phyloP scores from a whole-genome alignment of 2,113 vertebrate genomes.

The Pollimyrus isidori region DNA sequence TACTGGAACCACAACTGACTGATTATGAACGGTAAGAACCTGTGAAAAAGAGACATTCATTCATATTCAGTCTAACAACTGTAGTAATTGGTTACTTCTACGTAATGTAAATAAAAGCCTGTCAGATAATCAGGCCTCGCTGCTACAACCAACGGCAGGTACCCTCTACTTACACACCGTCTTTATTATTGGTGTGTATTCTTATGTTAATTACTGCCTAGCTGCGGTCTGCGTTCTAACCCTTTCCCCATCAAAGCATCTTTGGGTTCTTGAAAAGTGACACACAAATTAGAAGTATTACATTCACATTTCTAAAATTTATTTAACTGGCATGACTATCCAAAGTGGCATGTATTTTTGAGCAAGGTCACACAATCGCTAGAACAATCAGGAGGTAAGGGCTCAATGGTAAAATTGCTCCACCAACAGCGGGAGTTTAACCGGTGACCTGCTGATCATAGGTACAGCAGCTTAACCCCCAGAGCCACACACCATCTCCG shows the following conservation, averaged over 20 bases:
- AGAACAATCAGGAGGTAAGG: not conserved
- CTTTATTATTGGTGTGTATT: not conserved
- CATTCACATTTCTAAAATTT: not conserved
- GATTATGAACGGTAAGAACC: slow-evolving; percentile 36
- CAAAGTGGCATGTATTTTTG: not conserved
- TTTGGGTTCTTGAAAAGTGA: not conserved
- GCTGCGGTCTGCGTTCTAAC: not conserved
- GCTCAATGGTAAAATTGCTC: not conserved
- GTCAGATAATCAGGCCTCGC: not conserved
- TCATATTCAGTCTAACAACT: not conserved
- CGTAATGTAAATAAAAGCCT: not conserved
- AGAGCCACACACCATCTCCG: not conserved
- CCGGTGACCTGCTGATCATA: not conserved
- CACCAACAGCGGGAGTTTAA: not conserved
- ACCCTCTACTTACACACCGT: not conserved
- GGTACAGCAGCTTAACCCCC: not conserved
- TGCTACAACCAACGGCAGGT: not conserved
- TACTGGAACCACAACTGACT: slow-evolving; percentile 38
- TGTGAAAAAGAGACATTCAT: slow-evolving; percentile 25
- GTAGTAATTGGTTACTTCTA: not conserved
- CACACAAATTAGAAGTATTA: not conserved
- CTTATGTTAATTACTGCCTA: not conserved
- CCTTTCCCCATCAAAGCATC: not conserved
- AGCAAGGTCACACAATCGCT: not conserved
- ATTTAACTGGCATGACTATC: not conserved